phyloP scores from a whole-genome alignment of 2,888 invertebrate genomes.

The Andrena trimmerana region DNA sequence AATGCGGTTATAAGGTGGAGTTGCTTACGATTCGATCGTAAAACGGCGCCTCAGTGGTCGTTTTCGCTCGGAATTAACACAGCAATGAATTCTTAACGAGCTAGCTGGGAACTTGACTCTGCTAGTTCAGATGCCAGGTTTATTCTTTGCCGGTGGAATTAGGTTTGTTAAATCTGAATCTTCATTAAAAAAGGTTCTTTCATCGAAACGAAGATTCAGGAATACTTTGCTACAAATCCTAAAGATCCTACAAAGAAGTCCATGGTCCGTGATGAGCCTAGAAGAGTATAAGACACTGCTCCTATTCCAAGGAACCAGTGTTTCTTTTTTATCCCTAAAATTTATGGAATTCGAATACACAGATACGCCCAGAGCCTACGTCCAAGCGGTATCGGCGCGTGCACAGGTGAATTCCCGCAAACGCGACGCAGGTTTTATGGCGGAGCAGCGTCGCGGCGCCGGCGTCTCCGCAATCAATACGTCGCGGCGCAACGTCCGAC shows the following conservation, averaged over 20 bases:
- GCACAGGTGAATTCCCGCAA: slow-evolving; percentile 66
- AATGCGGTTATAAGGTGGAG: slow-evolving; percentile 4
- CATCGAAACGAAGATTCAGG: no score
- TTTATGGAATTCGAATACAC: neutral
- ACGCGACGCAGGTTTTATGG: slow-evolving; percentile 66
- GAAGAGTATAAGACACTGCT: neutral
- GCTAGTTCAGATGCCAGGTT: no score
- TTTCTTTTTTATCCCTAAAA: neutral
- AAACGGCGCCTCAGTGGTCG: neutral
- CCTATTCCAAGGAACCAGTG: neutral
- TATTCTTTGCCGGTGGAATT: no score
- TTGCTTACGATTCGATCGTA: neutral
- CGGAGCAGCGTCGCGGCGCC: slow-evolving; percentile 76
- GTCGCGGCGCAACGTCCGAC: slow-evolving; percentile 68
- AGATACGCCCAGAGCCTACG: slow-evolving; percentile 4
- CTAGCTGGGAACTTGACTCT: neutral
- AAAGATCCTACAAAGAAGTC: no score
- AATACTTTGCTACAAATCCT: no score
- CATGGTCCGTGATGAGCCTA: no score
- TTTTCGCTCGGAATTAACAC: neutral
- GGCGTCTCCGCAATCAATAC: slow-evolving; percentile 83
- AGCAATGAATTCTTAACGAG: slow-evolving; percentile 11
- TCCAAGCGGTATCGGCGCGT: slow-evolving; percentile 7
- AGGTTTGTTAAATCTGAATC: no score
- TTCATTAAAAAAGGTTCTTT: no score